Evolutionary conservation across 2,113 vertebrate species (phyloP).

Genomic region (Nerophis ophidion): DNA sequence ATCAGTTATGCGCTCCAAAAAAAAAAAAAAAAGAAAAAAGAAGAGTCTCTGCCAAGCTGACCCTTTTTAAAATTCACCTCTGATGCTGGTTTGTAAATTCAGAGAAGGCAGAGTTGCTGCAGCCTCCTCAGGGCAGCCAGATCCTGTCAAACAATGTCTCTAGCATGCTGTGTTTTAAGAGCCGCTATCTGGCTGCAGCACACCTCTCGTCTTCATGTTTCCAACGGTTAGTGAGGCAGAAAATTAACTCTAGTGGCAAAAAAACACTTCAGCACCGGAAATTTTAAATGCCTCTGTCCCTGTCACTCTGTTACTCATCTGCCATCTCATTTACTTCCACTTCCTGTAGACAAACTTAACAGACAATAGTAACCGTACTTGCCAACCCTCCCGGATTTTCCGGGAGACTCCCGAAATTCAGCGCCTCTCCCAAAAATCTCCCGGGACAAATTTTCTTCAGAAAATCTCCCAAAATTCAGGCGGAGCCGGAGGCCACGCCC

Average conservation of each 20-base stretch:
- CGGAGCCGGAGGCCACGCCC: too few relatives aligned
- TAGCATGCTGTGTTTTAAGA: constrained; percentile 35
- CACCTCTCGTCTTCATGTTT: constrained; percentile 46
- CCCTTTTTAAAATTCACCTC: constrained; percentile 16
- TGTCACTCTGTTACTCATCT: constrained; percentile 10
- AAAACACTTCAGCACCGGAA: constrained; percentile 24
- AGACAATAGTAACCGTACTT: neutral
- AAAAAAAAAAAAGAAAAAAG: neutral
- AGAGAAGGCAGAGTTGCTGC: constrained; percentile 19
- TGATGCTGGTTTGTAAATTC: constrained; percentile 2
- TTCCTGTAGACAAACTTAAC: neutral
- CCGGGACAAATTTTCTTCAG: too few relatives aligned
- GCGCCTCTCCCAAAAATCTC: too few relatives aligned
- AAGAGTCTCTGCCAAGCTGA: constrained; percentile 2
- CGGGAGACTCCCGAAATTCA: too few relatives aligned
- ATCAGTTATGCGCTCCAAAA: neutral
- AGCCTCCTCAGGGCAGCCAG: constrained; percentile 20
- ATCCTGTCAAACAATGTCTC: constrained; percentile 23
- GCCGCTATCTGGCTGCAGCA: constrained; percentile 16
- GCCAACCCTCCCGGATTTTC: too few relatives aligned
- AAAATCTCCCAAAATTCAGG: too few relatives aligned
- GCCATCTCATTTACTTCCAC: neutral
- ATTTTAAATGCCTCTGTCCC: constrained; percentile 31
- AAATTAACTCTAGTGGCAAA: constrained; percentile 64
- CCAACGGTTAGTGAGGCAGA: constrained; percentile 65